Evolutionary conservation across 2,797 vertebrate genomes (phyloP), one percentile per base, ranked within the genome.

Genomic region (Notolabrus celidotus): DNA sequence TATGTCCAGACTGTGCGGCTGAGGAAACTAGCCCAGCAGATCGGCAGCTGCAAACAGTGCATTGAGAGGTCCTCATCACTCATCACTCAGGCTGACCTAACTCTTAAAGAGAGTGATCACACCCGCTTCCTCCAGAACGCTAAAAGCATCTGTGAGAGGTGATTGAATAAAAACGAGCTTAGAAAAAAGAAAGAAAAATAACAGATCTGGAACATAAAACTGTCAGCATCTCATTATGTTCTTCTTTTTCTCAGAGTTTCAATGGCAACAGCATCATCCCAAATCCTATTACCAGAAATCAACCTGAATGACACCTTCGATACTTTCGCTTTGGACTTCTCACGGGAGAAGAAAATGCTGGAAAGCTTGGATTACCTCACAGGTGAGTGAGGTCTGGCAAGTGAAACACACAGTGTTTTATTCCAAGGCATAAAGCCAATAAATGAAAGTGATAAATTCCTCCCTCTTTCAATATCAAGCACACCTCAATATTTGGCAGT

Each of bases 361-460:
- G 98, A 99, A 92, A 96, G 93, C 83, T 94, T 99, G 92, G 98
- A 99, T 94, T 99, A 99, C 84, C 97, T 99, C 79, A 99, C 98
- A 95, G 97, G 98, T 99, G 89, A 88, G 77, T 9, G 20, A 23
- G 10, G 8, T 65, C 42, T 60, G n/a, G n/a, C n/a, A n/a, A n/a
- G n/a, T n/a, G n/a, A n/a, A n/a, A n/a, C n/a, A n/a, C n/a, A n/a
- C n/a, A n/a, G n/a, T 43, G 25, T 31, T 31, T 31, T 4, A 31
- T 31, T 6, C 8, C n/a, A 43, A 43, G 9, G n/a, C 19, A 36
- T 27, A 22, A 59, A 61, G 7, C 16, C 7, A 46, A 9, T 34
- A 23, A 65, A 51, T 58, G 0, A 36, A 15, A 66, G 15, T 36
- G 22, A 60, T 57, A 6, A 20, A 15, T 34, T 20, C 14, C 25